Evolutionary conservation across 2,797 vertebrate species (phyloP), one percentile per base, ranked within the genome.

Genomic region (Poecilia picta): DNA sequence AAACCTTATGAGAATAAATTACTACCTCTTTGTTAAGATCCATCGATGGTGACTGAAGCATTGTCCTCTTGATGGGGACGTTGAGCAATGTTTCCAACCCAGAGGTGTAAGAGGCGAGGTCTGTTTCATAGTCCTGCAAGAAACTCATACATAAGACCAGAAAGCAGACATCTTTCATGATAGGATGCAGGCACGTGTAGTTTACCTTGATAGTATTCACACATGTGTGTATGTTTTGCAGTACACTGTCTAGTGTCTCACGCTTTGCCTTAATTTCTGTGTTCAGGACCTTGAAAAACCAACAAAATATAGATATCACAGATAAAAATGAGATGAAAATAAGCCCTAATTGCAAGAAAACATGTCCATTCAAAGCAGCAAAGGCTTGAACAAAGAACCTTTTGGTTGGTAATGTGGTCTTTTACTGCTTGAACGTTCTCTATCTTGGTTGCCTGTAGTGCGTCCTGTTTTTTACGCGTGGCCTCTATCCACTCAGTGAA

Each of bases 71-170:
- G 85, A 99, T 96, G 39, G 98, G 98, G 78, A 99, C 97, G 89
- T 97, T 98, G 66, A 98, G 96, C 71, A 99, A 80, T 0, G 98
- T 99, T 93, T 99, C 98, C 79, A 99, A 91, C 46, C 98, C 98
- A 0, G 98, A 97, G 41, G 96, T 95, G 77, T 99, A 99, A 0
- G 97, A 95, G 12, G 97, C 95, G 76, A 98, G 93, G 79, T 98
- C 97, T 6, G 97, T 94, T 85, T 99, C 98, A 87, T 99, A 98
- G 93, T 98, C 97, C 98, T 97, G 84, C 28, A 79, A 73, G 75
- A 64, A 82, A 41, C 18, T 88, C 2, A 74, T 5, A 15, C 12
- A 72, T 75, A 8, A 77, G n/a, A 47, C 10, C 5, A 79, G 36
- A 23, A 76, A 71, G 45, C 45, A 51, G 15, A 46, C 8, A 25